Conservation (phyloP, 1,140 invertebrate species). For the Meloidogyne exigua region DNA sequence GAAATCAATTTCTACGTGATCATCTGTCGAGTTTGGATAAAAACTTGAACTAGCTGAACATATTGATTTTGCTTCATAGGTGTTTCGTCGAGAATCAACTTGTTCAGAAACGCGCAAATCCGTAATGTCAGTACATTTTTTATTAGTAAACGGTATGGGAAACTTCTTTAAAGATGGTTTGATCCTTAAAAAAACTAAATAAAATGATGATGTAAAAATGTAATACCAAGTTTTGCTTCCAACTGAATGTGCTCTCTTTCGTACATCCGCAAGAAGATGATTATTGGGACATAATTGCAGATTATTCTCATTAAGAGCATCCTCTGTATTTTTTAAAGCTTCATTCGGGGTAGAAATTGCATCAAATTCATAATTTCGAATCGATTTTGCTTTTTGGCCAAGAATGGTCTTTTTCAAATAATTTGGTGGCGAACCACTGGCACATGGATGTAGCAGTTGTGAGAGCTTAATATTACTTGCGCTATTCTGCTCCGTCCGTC, state of each 20-base stretch:
- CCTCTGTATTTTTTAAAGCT: neutral
- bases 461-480: neutral
- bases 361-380: constrained; percentile 8
- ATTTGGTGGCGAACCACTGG: constrained; percentile 19
- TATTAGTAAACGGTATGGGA: neutral
- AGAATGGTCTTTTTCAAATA: constrained; percentile 9
- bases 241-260: constrained; percentile 32
- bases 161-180: constrained; percentile 26
- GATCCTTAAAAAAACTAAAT: constrained; percentile 3
- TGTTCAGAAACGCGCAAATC: neutral
- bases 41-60: neutral
- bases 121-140: neutral
- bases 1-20: constrained; percentile 46
- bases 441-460: constrained; percentile 19
- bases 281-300: neutral
- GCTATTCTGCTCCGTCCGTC: constrained; percentile 16
- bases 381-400: constrained; percentile 9
- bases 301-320: neutral
- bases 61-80: constrained; percentile 24
- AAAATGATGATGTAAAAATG: neutral
- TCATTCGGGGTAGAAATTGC: neutral
- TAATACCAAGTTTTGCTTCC: constrained; percentile 34
- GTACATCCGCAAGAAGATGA: constrained; percentile 11
- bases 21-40: constrained; percentile 23
- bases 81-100: constrained; percentile 24